These are phyloP conservation scores for Indri indri DNA, from an alignment of 2,113 vertebrate species.

Conservation along the genomic window DNA sequence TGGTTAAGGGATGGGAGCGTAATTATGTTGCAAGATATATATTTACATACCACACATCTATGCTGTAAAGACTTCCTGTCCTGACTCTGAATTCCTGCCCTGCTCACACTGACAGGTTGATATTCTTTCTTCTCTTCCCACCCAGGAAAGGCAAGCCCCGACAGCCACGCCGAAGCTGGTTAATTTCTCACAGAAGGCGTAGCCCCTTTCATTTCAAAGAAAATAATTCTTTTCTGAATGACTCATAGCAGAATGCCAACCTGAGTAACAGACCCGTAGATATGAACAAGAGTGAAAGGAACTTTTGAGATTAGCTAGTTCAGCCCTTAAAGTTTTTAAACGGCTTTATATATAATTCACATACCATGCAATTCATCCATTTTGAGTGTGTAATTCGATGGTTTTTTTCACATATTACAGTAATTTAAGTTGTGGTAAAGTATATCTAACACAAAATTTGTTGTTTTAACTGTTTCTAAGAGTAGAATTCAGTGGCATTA, in stretches of 20 bases:
- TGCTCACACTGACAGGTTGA: not conserved
- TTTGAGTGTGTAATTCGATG: not conserved
- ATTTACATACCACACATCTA: not conserved
- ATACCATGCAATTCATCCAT: not conserved
- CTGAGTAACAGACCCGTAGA: not conserved
- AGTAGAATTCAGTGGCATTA: not conserved
- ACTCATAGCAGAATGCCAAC: not conserved
- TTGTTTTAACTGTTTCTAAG: not conserved
- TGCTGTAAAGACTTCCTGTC: not conserved
- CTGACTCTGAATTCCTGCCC: not conserved
- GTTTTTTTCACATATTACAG: not conserved
- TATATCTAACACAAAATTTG: not conserved
- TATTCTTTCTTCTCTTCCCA: not conserved
- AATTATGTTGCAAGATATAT: not conserved
- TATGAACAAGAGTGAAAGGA: not conserved
- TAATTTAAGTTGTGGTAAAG: not conserved
- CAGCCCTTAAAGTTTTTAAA: not conserved
- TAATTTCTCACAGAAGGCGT: not conserved
- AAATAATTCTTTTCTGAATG: not conserved
- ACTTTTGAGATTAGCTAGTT: not conserved
- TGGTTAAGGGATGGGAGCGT: not conserved
- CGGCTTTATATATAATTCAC: not conserved
- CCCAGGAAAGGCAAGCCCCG: not conserved
- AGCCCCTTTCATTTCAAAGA: not conserved
- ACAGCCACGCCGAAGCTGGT: not conserved